phyloP scores from a whole-genome alignment of 2,113 vertebrate species.

The Actenoides hombroni region DNA sequence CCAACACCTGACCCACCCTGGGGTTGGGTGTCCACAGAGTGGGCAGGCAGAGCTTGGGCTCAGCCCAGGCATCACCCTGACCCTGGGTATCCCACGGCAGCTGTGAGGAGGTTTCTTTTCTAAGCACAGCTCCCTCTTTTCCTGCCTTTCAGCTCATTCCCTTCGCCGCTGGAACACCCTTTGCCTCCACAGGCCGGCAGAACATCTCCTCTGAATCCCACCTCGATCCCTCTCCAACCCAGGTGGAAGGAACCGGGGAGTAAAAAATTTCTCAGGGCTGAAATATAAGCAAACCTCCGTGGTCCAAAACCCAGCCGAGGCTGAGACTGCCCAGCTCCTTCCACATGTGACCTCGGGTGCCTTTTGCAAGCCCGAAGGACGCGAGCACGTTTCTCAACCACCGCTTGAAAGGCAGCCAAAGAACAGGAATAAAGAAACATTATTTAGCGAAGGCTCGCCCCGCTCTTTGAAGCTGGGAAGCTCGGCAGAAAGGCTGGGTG shows the following conservation, averaged over 20 bases:
- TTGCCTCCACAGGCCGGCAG: not conserved
- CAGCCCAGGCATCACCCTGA: rapidly evolving
- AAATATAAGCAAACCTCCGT: not conserved
- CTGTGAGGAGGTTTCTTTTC: not conserved
- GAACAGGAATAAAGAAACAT: not conserved
- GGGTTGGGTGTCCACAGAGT: not conserved
- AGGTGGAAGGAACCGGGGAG: not conserved
- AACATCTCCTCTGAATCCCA: not conserved
- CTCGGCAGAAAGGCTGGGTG: not conserved
- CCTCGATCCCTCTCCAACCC: rapidly evolving
- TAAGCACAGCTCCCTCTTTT: not conserved
- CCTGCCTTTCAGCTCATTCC: not conserved
- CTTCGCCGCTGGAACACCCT: not conserved
- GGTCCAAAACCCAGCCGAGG: not conserved
- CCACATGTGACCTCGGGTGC: not conserved
- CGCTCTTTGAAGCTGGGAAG: constrained; percentile 49
- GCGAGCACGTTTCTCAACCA: not conserved
- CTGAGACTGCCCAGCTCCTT: not conserved
- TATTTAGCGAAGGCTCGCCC: not conserved
- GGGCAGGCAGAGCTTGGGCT: not conserved
- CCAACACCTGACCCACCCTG: not conserved
- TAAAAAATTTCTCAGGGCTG: not conserved
- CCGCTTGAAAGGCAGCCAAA: constrained; percentile 3
- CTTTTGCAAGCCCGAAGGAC: not conserved
- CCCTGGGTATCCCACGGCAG: rapidly evolving